Evolutionary conservation across 1,140 invertebrate species (phyloP), one percentile per base, ranked within the genome.

Genomic region (Manduca sexta): DNA sequence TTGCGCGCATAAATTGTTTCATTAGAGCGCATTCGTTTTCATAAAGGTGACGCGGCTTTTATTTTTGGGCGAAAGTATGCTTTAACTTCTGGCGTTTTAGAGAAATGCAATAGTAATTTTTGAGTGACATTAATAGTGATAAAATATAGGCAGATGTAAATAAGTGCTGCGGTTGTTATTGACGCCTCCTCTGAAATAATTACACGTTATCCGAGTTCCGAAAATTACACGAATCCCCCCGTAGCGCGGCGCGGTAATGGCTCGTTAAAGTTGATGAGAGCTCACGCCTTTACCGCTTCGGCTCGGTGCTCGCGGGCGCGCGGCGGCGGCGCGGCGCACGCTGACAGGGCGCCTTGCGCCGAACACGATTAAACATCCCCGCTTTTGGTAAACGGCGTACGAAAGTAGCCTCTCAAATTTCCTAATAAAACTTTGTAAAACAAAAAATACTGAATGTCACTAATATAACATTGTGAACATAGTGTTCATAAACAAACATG

Each of bases 251-350:
- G 47, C 43, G 56, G 77, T 77, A 78, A 82, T 79, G 74, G 73
- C 71, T 84, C 81, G 78, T 84, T 84, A 84, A 75, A 77, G 65
- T 76, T 84, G 81, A 84, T 84, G 81, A 81, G 77, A 73, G 71
- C 64, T 63, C 57, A 60, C 60, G 60, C 62, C 64, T 59, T 59
- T 44, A 56, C 49, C 29, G 18, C 43, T 45, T 31, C 18, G n/a
- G 16, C 10, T 14, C 38, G 52, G 44, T 54, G 58, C 53, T 60
- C 56, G 55, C 42, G 64, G 61, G 51, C 63, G 60, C 61, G 54
- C 45, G 48, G 33, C 34, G 33, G 29, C 52, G 44, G 26, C 49
- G 43, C 48, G 38, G 18, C 29, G 42, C 45, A 34, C 45, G 51
- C 40, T 53, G 56, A 47, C 56, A 56, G 18, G 31, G 14, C 41